Evolutionary conservation across 2,888 invertebrate species (phyloP).

Genomic region (Xylota segnis): DNA sequence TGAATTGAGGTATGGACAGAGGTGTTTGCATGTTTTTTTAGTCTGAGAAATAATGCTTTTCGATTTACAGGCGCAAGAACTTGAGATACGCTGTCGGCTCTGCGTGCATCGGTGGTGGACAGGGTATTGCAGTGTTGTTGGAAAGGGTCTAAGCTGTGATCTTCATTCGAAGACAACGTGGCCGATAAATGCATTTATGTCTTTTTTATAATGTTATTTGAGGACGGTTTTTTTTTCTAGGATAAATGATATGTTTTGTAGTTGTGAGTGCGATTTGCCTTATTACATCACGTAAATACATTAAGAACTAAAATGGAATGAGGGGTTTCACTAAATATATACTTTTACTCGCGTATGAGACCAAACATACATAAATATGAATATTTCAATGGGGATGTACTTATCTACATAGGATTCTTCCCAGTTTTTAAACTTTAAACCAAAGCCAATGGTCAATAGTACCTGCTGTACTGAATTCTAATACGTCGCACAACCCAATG

Average conservation of each 20-base stretch:
- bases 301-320: background rate
- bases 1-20: slow-evolving; percentile 90
- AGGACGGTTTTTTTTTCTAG: slow-evolving; percentile 17
- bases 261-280: background rate
- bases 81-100: slow-evolving; percentile 96
- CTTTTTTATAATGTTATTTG: slow-evolving; percentile 4
- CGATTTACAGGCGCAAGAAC: slow-evolving; percentile 89
- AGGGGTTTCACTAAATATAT: too few species aligned
- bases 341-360: too few species aligned
- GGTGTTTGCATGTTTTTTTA: slow-evolving; percentile 77
- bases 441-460: too few species aligned
- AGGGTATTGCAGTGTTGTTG: slow-evolving; percentile 97
- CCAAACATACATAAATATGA: too few species aligned
- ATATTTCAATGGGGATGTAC: too few species aligned
- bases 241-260: slow-evolving; percentile 26
- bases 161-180: background rate
- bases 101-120: slow-evolving; percentile 99
- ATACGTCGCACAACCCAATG: too few species aligned
- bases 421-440: too few species aligned
- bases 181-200: slow-evolving; percentile 64
- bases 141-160: slow-evolving; percentile 86
- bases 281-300: too few species aligned
- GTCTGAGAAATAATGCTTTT: slow-evolving; percentile 16
- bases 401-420: too few species aligned
- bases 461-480: too few species aligned